Evolutionary conservation across 2,113 vertebrate genomes (phyloP).

Genomic region (Chloropsis cyanopogon): DNA sequence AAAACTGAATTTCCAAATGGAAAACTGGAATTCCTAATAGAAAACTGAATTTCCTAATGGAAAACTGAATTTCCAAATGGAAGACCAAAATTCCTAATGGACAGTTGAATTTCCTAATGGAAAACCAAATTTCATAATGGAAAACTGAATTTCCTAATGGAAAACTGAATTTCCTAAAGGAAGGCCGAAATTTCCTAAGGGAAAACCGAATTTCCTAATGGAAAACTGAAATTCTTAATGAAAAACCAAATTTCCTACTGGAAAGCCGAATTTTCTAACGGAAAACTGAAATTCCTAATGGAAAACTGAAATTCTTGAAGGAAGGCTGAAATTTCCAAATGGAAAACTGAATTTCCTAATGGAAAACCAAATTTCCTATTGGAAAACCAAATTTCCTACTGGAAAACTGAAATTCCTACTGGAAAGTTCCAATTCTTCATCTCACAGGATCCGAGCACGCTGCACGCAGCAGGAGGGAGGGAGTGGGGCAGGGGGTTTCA

Average conservation of each 20-base stretch:
- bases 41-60: too few relatives aligned
- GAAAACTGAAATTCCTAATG: fast-evolving
- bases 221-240: fast-evolving
- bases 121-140: background rate
- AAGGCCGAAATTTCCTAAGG: fast-evolving
- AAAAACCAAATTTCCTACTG: too few relatives aligned
- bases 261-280: too few relatives aligned
- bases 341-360: background rate
- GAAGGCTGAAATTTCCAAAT: too few relatives aligned
- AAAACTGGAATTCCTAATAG: fast-evolving
- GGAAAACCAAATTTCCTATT: fast-evolving
- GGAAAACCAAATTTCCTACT: fast-evolving
- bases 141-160: background rate
- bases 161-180: background rate
- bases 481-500: fast-evolving
- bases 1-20: too few relatives aligned
- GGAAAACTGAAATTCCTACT: too few relatives aligned
- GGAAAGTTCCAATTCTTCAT: background rate
- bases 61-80: background rate
- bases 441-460: fast-evolving
- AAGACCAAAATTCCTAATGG: too few relatives aligned
- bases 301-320: background rate
- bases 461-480: fast-evolving
- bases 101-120: too few relatives aligned
- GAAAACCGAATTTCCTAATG: background rate